Conservation (phyloP, 1,140 invertebrate species). For the Drosophila miranda region DNA sequence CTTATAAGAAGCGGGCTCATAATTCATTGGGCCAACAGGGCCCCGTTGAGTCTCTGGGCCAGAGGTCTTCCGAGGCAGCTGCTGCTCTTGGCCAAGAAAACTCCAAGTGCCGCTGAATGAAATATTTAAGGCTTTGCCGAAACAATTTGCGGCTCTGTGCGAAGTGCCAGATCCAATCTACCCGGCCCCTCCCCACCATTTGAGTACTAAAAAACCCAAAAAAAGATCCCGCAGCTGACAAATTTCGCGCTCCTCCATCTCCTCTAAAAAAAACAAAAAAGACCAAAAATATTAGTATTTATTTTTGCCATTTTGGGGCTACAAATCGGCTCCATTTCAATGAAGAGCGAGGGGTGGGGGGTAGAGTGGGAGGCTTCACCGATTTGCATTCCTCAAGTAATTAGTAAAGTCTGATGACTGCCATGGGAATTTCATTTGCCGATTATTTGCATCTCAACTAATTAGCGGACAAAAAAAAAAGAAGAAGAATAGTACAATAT, state of each 20-base stretch:
- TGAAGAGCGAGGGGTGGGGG: too few species aligned
- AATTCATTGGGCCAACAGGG: constrained; percentile 66
- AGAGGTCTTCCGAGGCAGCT: constrained; percentile 11
- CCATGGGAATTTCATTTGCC: constrained; percentile 50
- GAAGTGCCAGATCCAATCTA: constrained; percentile 56
- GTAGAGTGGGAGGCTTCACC: neutral
- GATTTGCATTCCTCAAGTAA: constrained; percentile 50
- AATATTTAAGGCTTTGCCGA: constrained; percentile 58
- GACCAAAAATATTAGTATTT: neutral
- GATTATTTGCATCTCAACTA: constrained; percentile 20
- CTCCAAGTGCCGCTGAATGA: constrained; percentile 55
- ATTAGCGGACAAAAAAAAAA: constrained; percentile 32
- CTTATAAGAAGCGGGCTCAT: constrained; percentile 73
- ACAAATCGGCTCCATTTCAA: too few species aligned
- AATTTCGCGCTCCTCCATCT: constrained; percentile 54
- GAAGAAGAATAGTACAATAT: constrained; percentile 24
- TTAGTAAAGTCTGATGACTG: constrained; percentile 43
- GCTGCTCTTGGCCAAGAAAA: constrained; percentile 18
- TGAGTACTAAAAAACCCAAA: constrained; percentile 44
- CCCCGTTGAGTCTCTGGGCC: constrained; percentile 7
- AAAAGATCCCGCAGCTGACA: constrained; percentile 36
- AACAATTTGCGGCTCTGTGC: constrained; percentile 57
- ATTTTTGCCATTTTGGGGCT: too few species aligned
- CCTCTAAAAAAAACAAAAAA: constrained; percentile 5
- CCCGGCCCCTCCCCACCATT: neutral